These are phyloP conservation scores for Aythya baeri DNA, from an alignment of 2,113 vertebrate species.

Conservation along the genomic window DNA sequence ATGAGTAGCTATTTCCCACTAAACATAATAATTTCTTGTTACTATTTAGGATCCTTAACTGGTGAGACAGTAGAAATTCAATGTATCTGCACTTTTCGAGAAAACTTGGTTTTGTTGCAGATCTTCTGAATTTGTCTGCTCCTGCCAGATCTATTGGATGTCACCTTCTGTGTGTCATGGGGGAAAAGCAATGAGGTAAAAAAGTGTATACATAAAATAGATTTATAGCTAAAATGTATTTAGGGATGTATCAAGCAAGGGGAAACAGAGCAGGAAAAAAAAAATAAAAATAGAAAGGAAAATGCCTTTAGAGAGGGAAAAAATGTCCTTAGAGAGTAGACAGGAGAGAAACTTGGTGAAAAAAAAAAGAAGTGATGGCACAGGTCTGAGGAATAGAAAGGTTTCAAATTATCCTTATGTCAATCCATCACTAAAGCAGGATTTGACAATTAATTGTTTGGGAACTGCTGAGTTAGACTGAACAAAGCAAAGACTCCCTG, in stretches of 20 bases:
- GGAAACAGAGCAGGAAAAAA: background rate
- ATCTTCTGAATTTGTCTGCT: background rate
- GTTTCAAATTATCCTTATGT: background rate
- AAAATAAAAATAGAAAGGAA: background rate
- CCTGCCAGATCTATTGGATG: background rate
- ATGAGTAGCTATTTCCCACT: background rate
- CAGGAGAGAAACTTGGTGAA: background rate
- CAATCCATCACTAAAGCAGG: background rate
- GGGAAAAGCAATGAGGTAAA: background rate
- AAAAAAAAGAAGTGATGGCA: background rate
- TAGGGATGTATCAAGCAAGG: background rate
- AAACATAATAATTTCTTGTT: background rate
- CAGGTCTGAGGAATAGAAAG: background rate
- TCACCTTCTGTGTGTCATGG: background rate
- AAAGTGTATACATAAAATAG: background rate
- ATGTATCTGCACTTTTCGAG: background rate
- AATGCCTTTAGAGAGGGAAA: background rate
- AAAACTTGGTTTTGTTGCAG: background rate
- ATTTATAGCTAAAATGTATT: conserved; percentile 15
- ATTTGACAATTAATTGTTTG: conserved; percentile 44
- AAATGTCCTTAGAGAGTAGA: background rate
- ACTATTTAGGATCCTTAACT: background rate
- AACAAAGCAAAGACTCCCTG: conserved; percentile 25
- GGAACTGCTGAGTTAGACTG: background rate
- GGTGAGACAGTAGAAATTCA: background rate